Percentiles rank a stretch among this genome's conserved stretches.
Conservation (phyloP, 2,797 vertebrate species). For the Peromyscus aztecus region DNA sequence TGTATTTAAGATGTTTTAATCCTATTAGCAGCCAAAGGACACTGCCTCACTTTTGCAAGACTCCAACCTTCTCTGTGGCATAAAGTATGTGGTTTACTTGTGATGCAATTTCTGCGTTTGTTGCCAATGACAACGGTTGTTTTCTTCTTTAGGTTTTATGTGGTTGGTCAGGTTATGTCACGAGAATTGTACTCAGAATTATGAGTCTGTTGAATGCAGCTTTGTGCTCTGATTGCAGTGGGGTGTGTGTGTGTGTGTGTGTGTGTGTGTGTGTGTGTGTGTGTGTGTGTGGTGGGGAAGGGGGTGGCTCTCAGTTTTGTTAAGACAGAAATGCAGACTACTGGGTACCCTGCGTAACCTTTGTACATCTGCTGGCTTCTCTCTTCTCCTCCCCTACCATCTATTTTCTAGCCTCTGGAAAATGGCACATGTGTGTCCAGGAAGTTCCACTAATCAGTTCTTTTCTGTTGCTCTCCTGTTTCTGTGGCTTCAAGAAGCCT, state of each 20-base stretch:
- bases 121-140: slow-evolving; percentile 74
- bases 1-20: not conserved
- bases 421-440: not conserved
- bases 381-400: not conserved
- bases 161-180: slow-evolving; percentile 75
- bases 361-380: not conserved
- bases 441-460: slow-evolving; percentile 1
- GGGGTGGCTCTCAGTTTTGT: not conserved
- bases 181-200: slow-evolving; percentile 66
- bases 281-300: not conserved
- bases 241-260: no score
- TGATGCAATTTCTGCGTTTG: slow-evolving; percentile 61
- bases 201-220: slow-evolving; percentile 53
- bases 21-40: not conserved
- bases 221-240: not conserved
- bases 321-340: not conserved
- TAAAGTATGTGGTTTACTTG: slow-evolving; percentile 57
- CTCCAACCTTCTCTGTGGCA: not conserved
- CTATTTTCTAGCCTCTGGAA: slow-evolving; percentile 4
- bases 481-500: slow-evolving; percentile 49
- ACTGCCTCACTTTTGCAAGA: not conserved
- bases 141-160: slow-evolving; percentile 70
- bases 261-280: not conserved
- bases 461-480: slow-evolving; percentile 8
- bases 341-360: not conserved